Evolutionary conservation across 92 coral and sea anemone species (phyloP), one percentile per base, ranked within the genome.

Genomic region (Parazoanthus swiftii): DNA sequence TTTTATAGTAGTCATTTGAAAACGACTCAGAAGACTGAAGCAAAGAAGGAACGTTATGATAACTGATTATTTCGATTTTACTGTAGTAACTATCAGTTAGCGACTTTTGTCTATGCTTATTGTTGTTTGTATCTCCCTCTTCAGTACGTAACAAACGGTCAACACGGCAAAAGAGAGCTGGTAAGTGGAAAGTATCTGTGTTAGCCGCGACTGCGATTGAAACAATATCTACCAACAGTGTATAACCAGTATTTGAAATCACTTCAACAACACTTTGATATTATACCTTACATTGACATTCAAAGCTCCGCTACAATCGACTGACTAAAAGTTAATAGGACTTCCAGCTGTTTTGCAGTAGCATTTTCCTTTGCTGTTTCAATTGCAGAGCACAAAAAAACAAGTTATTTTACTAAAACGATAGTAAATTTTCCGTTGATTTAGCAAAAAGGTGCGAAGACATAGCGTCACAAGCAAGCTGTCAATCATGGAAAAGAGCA

Each of bases 401-500:
- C 13, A 4, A 8, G 21, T 33, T 35, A 26, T 35, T 80, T 58
- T 33, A 29, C 23, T 63, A 16, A 16, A 25, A 7, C 0, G 6
- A 63, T 16, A 25, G 2, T 14, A 16, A 0, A 2, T 16, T 63
- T 63, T 63, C 21, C 38, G 23, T 39, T 35, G 23, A 43, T 90
- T 9, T 54, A 89, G 93, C 75, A 54, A 42, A 54, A 18, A 8
- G 50, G 50, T 91, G 93, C 50, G 81, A 6, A 0, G 95, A 94
- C 65, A 84, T 71, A 21, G 37, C 94, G 29, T 39, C 38, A 1
- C 38, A 68, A 35, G n/a, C 14, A 0, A 37, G 85, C 7, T 94
- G 98, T 50, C 89, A 81, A 16, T 79, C 39, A 2, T 94, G 90
- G 91, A 87, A 89, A 77, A 86, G 83, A 15, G 46, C 87, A 75